These are phyloP conservation scores for Muricea muricata DNA, from an alignment of 92 coral and sea anemone species.

Conservation along the genomic window DNA sequence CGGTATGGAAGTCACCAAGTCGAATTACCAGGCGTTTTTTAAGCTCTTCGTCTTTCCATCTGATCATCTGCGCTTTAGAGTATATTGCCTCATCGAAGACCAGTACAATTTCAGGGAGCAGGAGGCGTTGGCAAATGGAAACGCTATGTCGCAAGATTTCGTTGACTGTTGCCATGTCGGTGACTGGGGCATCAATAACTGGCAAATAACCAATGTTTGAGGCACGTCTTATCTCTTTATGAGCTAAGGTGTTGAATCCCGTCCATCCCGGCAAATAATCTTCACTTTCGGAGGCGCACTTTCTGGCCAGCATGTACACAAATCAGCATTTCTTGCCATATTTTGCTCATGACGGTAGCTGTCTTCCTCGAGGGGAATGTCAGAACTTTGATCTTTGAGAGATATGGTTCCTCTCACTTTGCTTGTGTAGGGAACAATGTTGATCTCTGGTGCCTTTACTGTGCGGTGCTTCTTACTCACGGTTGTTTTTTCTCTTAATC, in stretches of 20 bases:
- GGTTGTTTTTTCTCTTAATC: background rate
- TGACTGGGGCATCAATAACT: constrained; percentile 3
- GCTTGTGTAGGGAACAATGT: background rate
- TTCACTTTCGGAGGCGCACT: background rate
- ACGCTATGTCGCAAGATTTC: background rate
- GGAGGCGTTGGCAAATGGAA: constrained; percentile 8
- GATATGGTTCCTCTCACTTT: background rate
- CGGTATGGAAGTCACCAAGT: no score
- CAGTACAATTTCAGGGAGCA: background rate
- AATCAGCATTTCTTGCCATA: constrained; percentile 25
- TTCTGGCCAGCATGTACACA: background rate
- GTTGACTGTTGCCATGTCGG: constrained; percentile 10
- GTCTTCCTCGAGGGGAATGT: background rate
- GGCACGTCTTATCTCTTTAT: background rate
- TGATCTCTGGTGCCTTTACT: constrained; percentile 1
- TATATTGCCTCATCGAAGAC: no score
- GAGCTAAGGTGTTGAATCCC: constrained; percentile 14
- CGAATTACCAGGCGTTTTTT: background rate
- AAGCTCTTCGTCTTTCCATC: background rate
- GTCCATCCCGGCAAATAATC: constrained; percentile 11
- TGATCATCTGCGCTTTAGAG: constrained; percentile 4
- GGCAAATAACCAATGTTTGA: background rate
- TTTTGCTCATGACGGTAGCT: background rate
- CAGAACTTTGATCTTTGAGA: constrained; percentile 3
- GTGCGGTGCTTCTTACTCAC: constrained; percentile 7